Evolutionary conservation across 1,140 invertebrate species (phyloP), one percentile per base, ranked within the genome.

Genomic region (Aethina tumida): DNA sequence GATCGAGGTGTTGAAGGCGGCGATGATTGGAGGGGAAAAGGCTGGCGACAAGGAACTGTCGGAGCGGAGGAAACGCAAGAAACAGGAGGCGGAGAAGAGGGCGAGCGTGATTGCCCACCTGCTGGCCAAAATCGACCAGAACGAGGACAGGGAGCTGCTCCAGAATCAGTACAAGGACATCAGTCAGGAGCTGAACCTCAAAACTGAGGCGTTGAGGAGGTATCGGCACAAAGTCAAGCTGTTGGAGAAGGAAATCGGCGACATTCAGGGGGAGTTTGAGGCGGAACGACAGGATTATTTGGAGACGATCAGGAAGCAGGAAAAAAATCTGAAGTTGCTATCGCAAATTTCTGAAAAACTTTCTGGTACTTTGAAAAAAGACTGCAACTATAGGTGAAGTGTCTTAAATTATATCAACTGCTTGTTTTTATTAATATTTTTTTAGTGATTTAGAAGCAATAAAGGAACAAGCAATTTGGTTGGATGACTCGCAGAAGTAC

Each of bases 191-290:
- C 65, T 90, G 16, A 71, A 74, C 44, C 70, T 68, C 2, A 83
- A 84, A 61, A 83, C 74, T 9, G 75, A 81, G 31, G 59, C 73
- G n/a, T 62, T 88, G 4, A 74, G 79, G 51, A 73, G 73, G 50
- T 77, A 75, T 45, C 70, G 79, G 50, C 65, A 75, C 43, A 82
- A 81, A 63, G 63, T 79, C 9, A 68, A 70, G 55, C 60, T 70
- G 14, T 53, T 84, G 30, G 78, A 86, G 53, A 64, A 74, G 42
- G 86, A 90, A 60, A 79, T 90, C 6, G 59, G 64, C 12, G 86
- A 91, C 63, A 62, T 91, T 1, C 84, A 88, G 47, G 72, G 78
- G 24, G 86, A 91, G 66, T 91, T 91, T 63, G 82, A 91, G 64
- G 68, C 74, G 35, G 86, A 91, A 54, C 60, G 86, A 7, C 76